phyloP scores from a whole-genome alignment of 1,140 invertebrate species.

The Aphelinus atriplicis region DNA sequence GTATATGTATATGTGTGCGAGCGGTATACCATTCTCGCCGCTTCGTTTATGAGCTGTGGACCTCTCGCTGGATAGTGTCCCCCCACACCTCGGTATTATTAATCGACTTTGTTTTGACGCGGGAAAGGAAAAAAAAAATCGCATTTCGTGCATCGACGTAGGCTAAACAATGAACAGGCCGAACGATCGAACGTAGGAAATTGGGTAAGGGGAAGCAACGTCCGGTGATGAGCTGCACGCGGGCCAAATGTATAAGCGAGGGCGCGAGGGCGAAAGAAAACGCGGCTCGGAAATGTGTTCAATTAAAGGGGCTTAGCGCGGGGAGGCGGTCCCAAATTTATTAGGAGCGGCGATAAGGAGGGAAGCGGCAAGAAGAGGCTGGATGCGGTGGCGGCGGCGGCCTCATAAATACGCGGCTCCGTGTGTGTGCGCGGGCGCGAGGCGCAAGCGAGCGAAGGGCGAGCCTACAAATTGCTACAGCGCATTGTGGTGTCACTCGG shows the following conservation, averaged over 20 bases:
- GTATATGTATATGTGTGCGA: not conserved
- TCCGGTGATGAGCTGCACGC: too few relatives aligned
- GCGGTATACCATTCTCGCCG: not conserved
- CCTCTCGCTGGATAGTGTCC: not conserved
- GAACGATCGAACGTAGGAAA: not conserved
- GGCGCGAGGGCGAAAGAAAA: not conserved
- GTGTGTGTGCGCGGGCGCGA: not conserved
- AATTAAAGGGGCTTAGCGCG: constrained; percentile 10
- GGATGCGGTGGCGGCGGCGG: not conserved
- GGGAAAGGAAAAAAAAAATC: too few relatives aligned
- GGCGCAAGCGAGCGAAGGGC: constrained; percentile 54
- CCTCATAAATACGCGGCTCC: constrained; percentile 48
- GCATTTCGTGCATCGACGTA: too few relatives aligned
- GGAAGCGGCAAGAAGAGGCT: too few relatives aligned
- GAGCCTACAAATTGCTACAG: constrained; percentile 68
- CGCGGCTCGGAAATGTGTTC: constrained; percentile 2
- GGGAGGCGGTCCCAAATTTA: not conserved
- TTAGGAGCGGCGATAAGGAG: constrained; percentile 20
- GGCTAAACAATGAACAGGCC: too few relatives aligned
- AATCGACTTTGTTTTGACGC: too few relatives aligned
- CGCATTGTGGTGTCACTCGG: constrained; percentile 67
- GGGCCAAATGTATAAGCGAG: not conserved
- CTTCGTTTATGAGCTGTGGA: not conserved
- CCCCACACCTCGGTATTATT: too few relatives aligned
- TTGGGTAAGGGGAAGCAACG: too few relatives aligned